A percentile compares a stretch with the other conserved stretches of the same genome.
phyloP scores from a whole-genome alignment of 2,113 vertebrate genomes.

The Psittacula cyanocephala region DNA sequence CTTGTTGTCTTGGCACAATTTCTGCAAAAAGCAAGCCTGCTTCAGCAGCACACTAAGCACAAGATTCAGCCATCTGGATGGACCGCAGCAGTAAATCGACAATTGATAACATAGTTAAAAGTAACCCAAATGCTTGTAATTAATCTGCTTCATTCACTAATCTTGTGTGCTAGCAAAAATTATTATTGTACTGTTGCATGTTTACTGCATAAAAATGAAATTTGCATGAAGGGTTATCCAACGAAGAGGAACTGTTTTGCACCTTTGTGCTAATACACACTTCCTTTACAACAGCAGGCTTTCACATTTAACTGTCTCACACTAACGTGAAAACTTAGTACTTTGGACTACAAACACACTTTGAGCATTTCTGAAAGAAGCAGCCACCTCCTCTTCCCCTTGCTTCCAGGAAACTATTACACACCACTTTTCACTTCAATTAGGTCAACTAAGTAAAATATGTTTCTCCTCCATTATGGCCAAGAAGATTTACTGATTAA shows the following conservation, averaged over 20 bases:
- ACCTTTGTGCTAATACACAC: background rate
- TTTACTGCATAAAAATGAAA: background rate
- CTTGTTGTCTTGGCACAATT: background rate
- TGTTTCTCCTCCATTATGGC: background rate
- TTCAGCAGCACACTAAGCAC: background rate
- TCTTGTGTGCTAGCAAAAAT: background rate
- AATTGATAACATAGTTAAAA: background rate
- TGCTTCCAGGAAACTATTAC: background rate
- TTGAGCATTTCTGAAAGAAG: background rate
- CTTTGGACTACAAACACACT: background rate
- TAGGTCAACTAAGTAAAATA: background rate
- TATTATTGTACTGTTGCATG: background rate
- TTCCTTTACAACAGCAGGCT: background rate
- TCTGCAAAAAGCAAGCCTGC: background rate
- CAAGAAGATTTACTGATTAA: background rate
- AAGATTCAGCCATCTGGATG: background rate
- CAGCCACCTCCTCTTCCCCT: background rate
- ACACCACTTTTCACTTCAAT: background rate
- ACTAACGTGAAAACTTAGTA: background rate
- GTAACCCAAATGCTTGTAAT: background rate
- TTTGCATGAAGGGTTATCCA: background rate
- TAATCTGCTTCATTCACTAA: background rate
- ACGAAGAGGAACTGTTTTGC: background rate
- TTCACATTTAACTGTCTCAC: background rate
- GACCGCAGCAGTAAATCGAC: background rate